A percentile compares a stretch with the other conserved stretches of the same genome.
phyloP scores from a whole-genome alignment of 2,888 invertebrate genomes.

The Leptopilina drosophilae region DNA sequence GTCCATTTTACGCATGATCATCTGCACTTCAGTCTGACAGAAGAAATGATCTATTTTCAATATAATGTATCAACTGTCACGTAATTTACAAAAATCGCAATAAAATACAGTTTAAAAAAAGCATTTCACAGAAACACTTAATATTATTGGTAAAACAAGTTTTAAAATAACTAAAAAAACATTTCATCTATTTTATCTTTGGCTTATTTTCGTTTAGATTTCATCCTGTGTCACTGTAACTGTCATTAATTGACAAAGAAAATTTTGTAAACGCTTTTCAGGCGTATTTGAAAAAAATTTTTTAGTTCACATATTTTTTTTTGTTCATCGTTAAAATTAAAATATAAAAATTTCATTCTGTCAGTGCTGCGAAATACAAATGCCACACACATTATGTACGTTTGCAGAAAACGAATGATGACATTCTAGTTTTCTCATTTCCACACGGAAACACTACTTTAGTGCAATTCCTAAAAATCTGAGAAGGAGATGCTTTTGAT shows the following conservation, averaged over 20 bases:
- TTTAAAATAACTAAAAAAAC: background rate
- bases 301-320: background rate
- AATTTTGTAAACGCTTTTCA: slow-evolving; percentile 50
- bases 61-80: slow-evolving; percentile 38
- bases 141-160: slow-evolving; percentile 24
- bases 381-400: slow-evolving; percentile 21
- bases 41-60: slow-evolving; percentile 47
- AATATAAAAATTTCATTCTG: slow-evolving; percentile 33
- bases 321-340: background rate
- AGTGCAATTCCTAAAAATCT: slow-evolving; percentile 30
- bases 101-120: slow-evolving; percentile 49
- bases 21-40: slow-evolving; percentile 53
- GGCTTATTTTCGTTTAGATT: slow-evolving; percentile 36
- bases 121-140: slow-evolving; percentile 38
- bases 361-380: slow-evolving; percentile 30
- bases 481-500: background rate
- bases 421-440: slow-evolving; percentile 13
- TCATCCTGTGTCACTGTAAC: no score
- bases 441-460: slow-evolving; percentile 3
- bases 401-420: slow-evolving; percentile 19
- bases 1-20: slow-evolving; percentile 31
- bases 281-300: slow-evolving; percentile 10
- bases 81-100: slow-evolving; percentile 48
- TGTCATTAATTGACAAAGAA: no score
- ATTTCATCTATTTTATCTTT: slow-evolving; percentile 27